Percentiles rank a stretch among this genome's conserved stretches.
These are phyloP conservation scores for Actenoides hombroni DNA, from an alignment of 2,113 vertebrate species.

Conservation along the genomic window DNA sequence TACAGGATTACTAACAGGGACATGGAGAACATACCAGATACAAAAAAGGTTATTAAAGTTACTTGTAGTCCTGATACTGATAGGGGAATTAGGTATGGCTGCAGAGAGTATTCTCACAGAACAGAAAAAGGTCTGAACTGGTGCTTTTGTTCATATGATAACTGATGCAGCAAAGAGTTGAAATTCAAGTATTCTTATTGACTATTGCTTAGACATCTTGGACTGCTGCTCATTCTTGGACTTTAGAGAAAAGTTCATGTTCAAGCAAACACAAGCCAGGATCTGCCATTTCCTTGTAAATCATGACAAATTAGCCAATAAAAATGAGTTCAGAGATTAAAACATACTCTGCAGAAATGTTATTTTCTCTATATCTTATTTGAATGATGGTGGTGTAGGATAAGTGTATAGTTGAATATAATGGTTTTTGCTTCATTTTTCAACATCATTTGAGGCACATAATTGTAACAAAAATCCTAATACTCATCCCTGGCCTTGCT, in stretches of 20 bases:
- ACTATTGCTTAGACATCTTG: background rate
- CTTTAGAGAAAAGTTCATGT: background rate
- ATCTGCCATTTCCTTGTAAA: constrained; percentile 47
- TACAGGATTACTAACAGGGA: background rate
- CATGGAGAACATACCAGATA: background rate
- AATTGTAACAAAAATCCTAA: background rate
- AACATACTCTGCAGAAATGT: background rate
- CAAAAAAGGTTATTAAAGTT: background rate
- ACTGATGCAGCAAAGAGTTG: background rate
- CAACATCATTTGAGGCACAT: background rate
- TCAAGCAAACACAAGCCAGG: constrained; percentile 26
- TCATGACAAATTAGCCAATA: constrained; percentile 8
- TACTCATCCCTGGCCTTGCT: background rate
- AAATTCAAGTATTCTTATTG: background rate
- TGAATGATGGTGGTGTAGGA: background rate
- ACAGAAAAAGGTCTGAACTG: background rate
- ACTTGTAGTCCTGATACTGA: background rate
- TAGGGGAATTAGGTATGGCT: background rate
- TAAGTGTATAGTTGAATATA: background rate
- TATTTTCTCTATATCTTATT: constrained; percentile 20
- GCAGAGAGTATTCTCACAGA: background rate
- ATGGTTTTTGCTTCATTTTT: background rate
- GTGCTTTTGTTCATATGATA: background rate
- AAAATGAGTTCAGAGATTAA: constrained; percentile 19
- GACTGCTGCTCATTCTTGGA: background rate